Evolutionary conservation across 2,888 invertebrate genomes (phyloP), one percentile per base, ranked within the genome.

Genomic region (Oscheius sp.): DNA sequence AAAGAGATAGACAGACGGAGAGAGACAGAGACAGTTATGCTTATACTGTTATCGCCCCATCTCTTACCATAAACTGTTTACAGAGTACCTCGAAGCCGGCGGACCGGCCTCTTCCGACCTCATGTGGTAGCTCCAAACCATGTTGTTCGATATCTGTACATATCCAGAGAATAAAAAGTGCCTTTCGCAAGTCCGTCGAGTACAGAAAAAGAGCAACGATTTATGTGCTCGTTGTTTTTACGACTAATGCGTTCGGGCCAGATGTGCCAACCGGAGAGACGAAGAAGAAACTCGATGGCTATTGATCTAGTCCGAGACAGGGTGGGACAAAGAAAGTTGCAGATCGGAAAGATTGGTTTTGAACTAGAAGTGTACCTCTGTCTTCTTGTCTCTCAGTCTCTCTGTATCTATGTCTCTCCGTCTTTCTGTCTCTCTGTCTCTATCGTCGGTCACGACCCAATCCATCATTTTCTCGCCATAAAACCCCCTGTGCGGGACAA

Each of bases 221-320:
- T 70, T 57, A 55, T 60, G 60, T 32, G 60, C 53, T 59, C 70
- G 55, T 60, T 73, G 59, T 65, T 63, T 65, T 63, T 65, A 63
- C 70, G 70, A 58, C 70, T 59, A 70, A 68, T 68, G 68, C 55
- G 37, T 55, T 55, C 68, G 13, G 55, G 7, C 68, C 68, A 68
- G 68, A 68, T 68, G 68, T 68, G 42, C 42, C 42, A 42, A 42
- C 4, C 4, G 7, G 42, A 42, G 21, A 21, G 21, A 21, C 21
- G 21, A 21, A 21, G 42, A 42, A 42, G 42, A 42, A 42, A 7
- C 42, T 42, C 42, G 42, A 42, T 42, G 42, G 42, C 42, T 42
- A 42, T 42, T 42, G 42, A 42, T 42, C 42, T 42, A 21, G 21
- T 21, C 21, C 21, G 21, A 21, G 21, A 42, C 7, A 3, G 42